Percentiles rank a stretch among this genome's conserved stretches.
phyloP scores from a whole-genome alignment of 2,888 invertebrate genomes.

The Mesorhabditis spiculigera region DNA sequence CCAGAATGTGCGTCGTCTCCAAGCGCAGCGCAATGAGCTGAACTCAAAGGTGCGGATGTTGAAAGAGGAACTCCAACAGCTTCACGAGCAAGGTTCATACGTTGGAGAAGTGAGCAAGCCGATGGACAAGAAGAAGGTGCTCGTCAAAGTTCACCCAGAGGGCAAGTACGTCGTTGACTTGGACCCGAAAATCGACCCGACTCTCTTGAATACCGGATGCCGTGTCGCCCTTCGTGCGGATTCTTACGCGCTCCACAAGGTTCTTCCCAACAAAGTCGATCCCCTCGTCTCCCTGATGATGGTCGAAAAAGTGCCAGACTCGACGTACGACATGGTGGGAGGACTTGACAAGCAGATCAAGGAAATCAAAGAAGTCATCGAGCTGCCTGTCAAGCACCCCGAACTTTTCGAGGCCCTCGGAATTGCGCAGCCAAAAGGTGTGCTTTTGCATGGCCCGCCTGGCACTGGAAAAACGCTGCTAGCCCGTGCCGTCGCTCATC shows the following conservation, averaged over 20 bases:
- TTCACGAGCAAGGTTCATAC: conserved; percentile 95
- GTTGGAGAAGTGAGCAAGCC: conserved; percentile 99
- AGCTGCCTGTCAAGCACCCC: conserved; percentile 97
- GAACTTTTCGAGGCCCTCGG: conserved; percentile 98
- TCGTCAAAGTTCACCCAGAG: conserved; percentile 94
- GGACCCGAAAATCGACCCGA: conserved; percentile 97
- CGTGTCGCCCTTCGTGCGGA: conserved; percentile 95
- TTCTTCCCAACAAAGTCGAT: conserved; percentile 97
- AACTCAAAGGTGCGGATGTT: conserved; percentile 98
- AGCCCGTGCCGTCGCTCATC: conserved; percentile 97
- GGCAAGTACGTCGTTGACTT: conserved; percentile 99
- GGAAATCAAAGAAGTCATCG: conserved; percentile 97
- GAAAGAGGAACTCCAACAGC: conserved; percentile 88
- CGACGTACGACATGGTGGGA: conserved; percentile 99
- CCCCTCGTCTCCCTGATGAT: conserved; percentile 98
- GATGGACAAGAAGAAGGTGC: conserved; percentile 99
- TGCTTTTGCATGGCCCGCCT: conserved; percentile 93
- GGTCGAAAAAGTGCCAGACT: conserved; percentile 99
- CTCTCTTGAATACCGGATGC: conserved; percentile 93
- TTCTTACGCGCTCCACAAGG: conserved; percentile 96
- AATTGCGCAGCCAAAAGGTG: conserved; percentile 94
- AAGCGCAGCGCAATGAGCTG: conserved; percentile 96
- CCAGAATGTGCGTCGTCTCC: conserved; percentile 89
- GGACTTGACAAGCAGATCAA: conserved; percentile 98
- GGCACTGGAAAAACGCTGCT: conserved; percentile 90